Evolutionary conservation across 2,797 vertebrate species (phyloP).

Genomic region (Spea hammondii): DNA sequence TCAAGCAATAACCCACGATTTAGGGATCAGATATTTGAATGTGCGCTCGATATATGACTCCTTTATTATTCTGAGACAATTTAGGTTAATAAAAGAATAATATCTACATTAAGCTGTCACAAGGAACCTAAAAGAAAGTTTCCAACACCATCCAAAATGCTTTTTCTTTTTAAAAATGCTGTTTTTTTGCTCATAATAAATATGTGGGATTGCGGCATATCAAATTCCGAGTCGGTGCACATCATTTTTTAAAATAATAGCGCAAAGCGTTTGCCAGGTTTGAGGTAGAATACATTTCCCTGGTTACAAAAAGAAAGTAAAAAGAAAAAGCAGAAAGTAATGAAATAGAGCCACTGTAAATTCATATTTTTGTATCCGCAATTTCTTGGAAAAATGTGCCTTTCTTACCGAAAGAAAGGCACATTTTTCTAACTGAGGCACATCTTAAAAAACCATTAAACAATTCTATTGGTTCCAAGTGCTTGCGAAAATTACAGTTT

Average conservation of each 20-base stretch:
- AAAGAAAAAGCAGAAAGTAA: neutral
- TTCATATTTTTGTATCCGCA: neutral
- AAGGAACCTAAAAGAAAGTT: neutral
- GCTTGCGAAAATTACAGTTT: neutral
- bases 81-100: slow-evolving; percentile 6
- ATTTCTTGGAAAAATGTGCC: neutral
- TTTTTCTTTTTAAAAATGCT: neutral
- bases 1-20: neutral
- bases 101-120: neutral
- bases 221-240: neutral
- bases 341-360: neutral
- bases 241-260: slow-evolving; percentile 12
- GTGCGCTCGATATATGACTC: neutral
- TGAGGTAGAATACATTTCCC: neutral
- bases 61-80: neutral
- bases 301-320: neutral
- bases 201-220: slow-evolving; percentile 5
- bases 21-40: neutral
- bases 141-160: neutral
- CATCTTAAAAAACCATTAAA: neutral
- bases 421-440: neutral
- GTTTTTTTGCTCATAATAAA: neutral
- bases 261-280: neutral
- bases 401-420: neutral
- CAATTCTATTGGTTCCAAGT: neutral